Base-by-base conservation (phyloP, 2,113 vertebrate genomes). In the Passer montanus region DNA sequence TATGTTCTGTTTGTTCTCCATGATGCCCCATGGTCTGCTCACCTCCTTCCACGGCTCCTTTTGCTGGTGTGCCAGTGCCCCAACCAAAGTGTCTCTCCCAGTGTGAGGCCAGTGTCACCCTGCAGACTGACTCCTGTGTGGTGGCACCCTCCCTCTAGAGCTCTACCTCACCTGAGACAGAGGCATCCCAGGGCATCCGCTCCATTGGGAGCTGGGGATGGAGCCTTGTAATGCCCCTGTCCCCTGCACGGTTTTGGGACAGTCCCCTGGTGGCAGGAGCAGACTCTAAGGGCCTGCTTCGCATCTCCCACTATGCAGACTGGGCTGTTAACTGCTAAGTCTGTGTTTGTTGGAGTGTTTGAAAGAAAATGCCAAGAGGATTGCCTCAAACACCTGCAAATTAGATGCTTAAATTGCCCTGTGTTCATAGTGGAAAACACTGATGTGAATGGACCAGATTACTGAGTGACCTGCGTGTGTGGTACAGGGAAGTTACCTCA, bases 11-110 rank as follows among this genome's bases (percentile, higher is more conserved):
- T 76, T 87, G 30, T 80, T 76, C 26, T 73, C 7, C 1, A 1
- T 73, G 78, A 26, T 69, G 58, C 26, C 56, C 5, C 5, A 0
- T n/a, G 28, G n/a, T 28, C 43, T 70, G 26, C 72, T 72, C 43
- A 20, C 8, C 19, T 78, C 22, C 31, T 84, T 14, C 37, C 9
- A 14, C 46, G 15, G 43, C 55, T 69, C 30, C 82, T 69, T 56
- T 52, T 7, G 4, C 37, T 41, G 59, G 39, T 35, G 30, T 52
- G 33, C 33, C 7, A 13, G 31, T 67, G 62, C 22, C 46, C 15
- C 13, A n/a, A 0, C 16, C 22, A 31, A 27, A 26, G 11, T 2
- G 3, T n/a, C 7, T 72, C 16, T 55, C 47, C 27, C 2, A 2
- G 15, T 11, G 9, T 33, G 69, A 77, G 26, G 33, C 28, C 21